These are phyloP conservation scores for Tarsius wallacei DNA, from an alignment of 2,797 vertebrate species.

Conservation along the genomic window DNA sequence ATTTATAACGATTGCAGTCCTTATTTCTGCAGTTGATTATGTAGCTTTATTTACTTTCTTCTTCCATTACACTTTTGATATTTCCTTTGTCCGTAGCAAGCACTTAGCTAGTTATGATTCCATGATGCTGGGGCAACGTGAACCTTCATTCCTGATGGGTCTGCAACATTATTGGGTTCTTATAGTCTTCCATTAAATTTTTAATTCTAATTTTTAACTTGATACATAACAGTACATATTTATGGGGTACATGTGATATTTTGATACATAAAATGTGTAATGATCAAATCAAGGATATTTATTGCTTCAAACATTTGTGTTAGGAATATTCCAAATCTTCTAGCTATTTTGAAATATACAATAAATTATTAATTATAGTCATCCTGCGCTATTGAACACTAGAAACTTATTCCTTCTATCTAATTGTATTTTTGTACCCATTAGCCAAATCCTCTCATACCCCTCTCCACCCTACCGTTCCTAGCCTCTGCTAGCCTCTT, in stretches of 20 bases:
- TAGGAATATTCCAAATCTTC: too few species aligned
- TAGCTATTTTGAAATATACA: too few species aligned
- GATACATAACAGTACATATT: not conserved
- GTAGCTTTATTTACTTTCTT: not conserved
- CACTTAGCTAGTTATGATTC: not conserved
- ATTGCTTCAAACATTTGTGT: too few species aligned
- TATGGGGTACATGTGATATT: not conserved
- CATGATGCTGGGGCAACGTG: not conserved
- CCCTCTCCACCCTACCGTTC: too few species aligned
- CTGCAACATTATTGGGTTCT: not conserved
- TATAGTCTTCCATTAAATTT: not conserved
- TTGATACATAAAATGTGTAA: too few species aligned
- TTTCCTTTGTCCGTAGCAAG: not conserved
- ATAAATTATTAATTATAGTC: too few species aligned
- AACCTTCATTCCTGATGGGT: not conserved
- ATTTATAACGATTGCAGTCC: not conserved
- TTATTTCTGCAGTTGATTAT: not conserved
- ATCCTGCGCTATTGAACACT: too few species aligned
- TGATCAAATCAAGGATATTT: too few species aligned
- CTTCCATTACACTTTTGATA: not conserved
- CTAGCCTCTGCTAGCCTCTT: too few species aligned
- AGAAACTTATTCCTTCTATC: too few species aligned
- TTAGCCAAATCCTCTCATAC: too few species aligned
- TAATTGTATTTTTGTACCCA: too few species aligned
- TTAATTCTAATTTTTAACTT: not conserved